These are phyloP conservation scores for Rhagium mordax DNA, from an alignment of 2,888 invertebrate genomes.

Conservation along the genomic window DNA sequence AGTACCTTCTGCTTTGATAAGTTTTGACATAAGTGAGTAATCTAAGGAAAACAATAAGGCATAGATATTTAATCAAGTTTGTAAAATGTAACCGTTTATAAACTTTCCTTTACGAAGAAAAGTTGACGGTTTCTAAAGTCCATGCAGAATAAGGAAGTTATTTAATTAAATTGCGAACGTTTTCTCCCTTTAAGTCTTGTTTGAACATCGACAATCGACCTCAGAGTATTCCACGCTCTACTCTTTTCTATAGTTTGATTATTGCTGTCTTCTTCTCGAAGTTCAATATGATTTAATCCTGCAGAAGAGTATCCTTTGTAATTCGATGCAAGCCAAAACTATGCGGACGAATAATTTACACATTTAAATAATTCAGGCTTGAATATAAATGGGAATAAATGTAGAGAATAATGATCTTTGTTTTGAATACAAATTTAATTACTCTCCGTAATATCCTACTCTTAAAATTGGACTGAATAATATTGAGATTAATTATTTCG, in stretches of 20 bases:
- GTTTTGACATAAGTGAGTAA: conserved; percentile 50
- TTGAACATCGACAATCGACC: conserved; percentile 24
- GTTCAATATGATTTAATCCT: conserved; percentile 39
- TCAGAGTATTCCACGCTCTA: conserved; percentile 10
- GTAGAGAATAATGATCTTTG: conserved; percentile 15
- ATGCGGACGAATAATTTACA: conserved; percentile 42
- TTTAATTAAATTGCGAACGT: conserved; percentile 53
- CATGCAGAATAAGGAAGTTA: conserved; percentile 48
- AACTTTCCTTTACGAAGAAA: conserved; percentile 43
- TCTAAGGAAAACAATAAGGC: conserved; percentile 51
- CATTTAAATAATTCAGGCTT: conserved; percentile 26
- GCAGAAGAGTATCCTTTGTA: conserved; percentile 22
- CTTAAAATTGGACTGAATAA: too few relatives aligned
- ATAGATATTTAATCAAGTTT: conserved; percentile 54
- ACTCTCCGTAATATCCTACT: too few relatives aligned
- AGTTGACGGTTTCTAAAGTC: conserved; percentile 30
- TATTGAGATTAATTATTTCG: too few relatives aligned
- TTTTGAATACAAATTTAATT: conserved; percentile 13
- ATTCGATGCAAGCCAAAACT: conserved; percentile 34
- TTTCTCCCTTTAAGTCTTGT: conserved; percentile 28
- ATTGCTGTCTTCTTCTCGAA: conserved; percentile 37
- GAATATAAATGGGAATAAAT: conserved; percentile 24
- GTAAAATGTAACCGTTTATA: conserved; percentile 53
- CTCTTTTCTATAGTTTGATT: conserved; percentile 40
- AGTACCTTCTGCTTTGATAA: conserved; percentile 56